Evolutionary conservation across 2,888 invertebrate species (phyloP).

Genomic region (Argyra leucocephala): DNA sequence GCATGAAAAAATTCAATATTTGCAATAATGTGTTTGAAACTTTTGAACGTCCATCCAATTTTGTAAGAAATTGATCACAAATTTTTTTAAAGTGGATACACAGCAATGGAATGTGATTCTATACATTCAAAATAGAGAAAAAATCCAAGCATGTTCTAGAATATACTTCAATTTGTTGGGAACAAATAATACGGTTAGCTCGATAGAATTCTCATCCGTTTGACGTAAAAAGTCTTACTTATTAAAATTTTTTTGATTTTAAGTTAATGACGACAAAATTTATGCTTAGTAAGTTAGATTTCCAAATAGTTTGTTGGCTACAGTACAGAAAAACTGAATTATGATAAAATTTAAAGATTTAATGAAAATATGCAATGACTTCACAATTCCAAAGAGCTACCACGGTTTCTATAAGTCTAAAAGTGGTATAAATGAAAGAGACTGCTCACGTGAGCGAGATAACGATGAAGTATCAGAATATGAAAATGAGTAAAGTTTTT

Average conservation of each 20-base stretch:
- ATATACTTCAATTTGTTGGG: not conserved
- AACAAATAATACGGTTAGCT: not conserved
- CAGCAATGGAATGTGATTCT: conserved; percentile 15
- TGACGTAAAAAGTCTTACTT: not conserved
- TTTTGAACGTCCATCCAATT: conserved; percentile 9
- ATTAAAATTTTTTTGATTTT: not conserved
- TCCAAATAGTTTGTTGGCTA: not conserved
- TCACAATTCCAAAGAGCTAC: no score
- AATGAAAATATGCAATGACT: no score
- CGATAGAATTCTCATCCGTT: no score
- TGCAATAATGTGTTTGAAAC: conserved; percentile 13
- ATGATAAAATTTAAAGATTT: no score
- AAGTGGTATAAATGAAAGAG: no score
- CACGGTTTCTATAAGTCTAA: no score
- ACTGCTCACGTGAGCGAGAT: no score
- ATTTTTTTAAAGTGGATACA: conserved; percentile 11
- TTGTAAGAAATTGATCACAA: conserved; percentile 11
- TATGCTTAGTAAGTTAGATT: not conserved
- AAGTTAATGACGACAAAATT: not conserved
- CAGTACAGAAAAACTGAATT: not conserved
- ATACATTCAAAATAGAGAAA: conserved; percentile 9
- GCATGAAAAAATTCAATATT: conserved; percentile 11
- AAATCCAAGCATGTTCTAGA: not conserved
- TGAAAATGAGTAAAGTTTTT: no score
- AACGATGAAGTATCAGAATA: no score